Percentiles rank a stretch among this genome's conserved stretches.
These are phyloP conservation scores for Taxidea taxus DNA, from an alignment of 2,113 vertebrate species.

Conservation along the genomic window DNA sequence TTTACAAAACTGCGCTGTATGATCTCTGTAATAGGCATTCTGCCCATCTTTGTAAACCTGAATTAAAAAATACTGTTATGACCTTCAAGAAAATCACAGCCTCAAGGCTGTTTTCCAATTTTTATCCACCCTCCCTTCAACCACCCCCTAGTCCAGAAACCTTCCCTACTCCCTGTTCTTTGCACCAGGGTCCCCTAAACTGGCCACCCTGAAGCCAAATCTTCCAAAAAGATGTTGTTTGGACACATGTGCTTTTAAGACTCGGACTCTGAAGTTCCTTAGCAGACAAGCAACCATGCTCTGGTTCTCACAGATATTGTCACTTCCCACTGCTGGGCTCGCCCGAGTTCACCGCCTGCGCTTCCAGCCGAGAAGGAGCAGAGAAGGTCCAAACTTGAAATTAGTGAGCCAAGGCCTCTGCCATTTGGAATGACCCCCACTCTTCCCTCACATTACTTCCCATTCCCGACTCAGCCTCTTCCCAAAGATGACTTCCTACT, in stretches of 20 bases:
- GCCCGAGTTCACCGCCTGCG: neutral
- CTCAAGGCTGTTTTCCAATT: neutral
- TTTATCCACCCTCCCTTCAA: neutral
- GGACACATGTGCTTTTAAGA: neutral
- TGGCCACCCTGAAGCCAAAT: neutral
- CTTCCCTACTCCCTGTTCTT: neutral
- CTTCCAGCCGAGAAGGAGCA: neutral
- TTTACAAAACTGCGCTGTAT: neutral
- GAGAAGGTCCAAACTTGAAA: neutral
- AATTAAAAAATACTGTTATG: neutral
- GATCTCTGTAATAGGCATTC: neutral
- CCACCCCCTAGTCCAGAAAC: neutral
- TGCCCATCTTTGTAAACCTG: neutral
- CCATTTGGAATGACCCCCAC: neutral
- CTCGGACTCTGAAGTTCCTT: neutral
- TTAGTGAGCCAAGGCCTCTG: neutral
- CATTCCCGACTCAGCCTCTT: neutral
- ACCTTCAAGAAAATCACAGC: neutral
- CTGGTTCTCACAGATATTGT: neutral
- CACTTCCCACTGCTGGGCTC: neutral
- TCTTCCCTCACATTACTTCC: too few species aligned
- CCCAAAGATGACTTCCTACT: rapidly evolving
- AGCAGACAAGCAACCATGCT: neutral
- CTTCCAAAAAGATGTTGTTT: neutral
- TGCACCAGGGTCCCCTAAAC: too few species aligned